These are phyloP conservation scores for Formica aserva DNA, from an alignment of 2,888 invertebrate genomes.

Conservation along the genomic window DNA sequence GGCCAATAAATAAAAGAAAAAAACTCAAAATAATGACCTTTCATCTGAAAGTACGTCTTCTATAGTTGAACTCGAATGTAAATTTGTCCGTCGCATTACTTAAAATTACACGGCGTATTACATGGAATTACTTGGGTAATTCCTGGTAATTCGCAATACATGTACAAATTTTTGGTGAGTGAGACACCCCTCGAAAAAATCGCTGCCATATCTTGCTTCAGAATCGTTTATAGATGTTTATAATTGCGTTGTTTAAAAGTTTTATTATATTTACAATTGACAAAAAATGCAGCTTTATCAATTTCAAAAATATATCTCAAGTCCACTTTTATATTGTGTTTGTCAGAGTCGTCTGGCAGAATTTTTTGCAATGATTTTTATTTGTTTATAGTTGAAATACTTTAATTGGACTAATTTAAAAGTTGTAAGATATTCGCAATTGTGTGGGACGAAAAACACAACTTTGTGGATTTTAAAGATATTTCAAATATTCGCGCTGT, in stretches of 20 bases:
- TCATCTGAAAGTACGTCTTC: too few species aligned
- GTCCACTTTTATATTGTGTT: not conserved
- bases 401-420: not conserved
- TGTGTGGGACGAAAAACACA: not conserved
- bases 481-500: not conserved
- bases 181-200: not conserved
- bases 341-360: too few species aligned
- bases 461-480: not conserved
- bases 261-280: not conserved
- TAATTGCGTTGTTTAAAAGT: not conserved
- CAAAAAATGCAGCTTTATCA: not conserved
- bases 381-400: not conserved
- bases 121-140: too few species aligned
- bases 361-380: not conserved
- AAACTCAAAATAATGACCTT: too few species aligned
- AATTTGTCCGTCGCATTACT: too few species aligned
- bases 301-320: not conserved
- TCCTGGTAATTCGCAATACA: too few species aligned
- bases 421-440: not conserved
- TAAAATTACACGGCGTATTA: too few species aligned
- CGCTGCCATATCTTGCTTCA: not conserved
- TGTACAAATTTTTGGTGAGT: too few species aligned
- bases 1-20: too few species aligned
- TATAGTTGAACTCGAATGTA: too few species aligned
- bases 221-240: not conserved